These are phyloP conservation scores for Lindbergichthys nudifrons DNA, from an alignment of 2,797 vertebrate genomes.

Conservation along the genomic window DNA sequence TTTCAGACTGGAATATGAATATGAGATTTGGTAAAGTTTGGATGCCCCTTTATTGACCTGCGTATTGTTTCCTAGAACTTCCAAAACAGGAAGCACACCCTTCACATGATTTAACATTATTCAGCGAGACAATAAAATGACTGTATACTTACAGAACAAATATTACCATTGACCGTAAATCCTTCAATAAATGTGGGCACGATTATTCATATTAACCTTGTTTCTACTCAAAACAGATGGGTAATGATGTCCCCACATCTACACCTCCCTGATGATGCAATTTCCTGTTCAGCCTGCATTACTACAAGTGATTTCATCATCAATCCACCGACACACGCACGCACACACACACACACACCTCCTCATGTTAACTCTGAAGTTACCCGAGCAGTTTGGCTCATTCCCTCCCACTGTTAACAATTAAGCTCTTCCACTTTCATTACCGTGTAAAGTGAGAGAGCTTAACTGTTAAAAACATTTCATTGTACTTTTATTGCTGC, in stretches of 20 bases:
- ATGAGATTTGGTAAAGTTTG: neutral
- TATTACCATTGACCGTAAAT: constrained; percentile 10
- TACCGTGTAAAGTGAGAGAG: constrained; percentile 31
- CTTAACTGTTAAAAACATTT: constrained; percentile 31
- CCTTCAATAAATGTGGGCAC: neutral
- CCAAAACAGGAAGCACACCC: neutral
- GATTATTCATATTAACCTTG: constrained; percentile 13
- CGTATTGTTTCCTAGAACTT: neutral
- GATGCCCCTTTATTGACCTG: neutral
- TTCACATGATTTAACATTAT: constrained; percentile 13
- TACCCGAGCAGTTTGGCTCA: constrained; percentile 26
- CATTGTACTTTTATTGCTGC: constrained; percentile 26
- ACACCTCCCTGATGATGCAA: constrained; percentile 39
- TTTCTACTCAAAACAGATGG: constrained; percentile 30
- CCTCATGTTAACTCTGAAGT: constrained; percentile 40
- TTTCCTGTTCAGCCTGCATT: constrained; percentile 55
- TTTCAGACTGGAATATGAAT: neutral
- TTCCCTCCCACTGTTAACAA: constrained; percentile 55
- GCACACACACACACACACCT: constrained; percentile 32
- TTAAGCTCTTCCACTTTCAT: constrained; percentile 49
- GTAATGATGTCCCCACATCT: neutral
- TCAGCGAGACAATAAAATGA: constrained; percentile 2
- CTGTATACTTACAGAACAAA: constrained; percentile 1
- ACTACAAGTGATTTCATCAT: constrained; percentile 53
- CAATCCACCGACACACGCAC: constrained; percentile 37